Base-by-base conservation (phyloP, 2,113 vertebrate genomes). In the Dascyllus trimaculatus region DNA sequence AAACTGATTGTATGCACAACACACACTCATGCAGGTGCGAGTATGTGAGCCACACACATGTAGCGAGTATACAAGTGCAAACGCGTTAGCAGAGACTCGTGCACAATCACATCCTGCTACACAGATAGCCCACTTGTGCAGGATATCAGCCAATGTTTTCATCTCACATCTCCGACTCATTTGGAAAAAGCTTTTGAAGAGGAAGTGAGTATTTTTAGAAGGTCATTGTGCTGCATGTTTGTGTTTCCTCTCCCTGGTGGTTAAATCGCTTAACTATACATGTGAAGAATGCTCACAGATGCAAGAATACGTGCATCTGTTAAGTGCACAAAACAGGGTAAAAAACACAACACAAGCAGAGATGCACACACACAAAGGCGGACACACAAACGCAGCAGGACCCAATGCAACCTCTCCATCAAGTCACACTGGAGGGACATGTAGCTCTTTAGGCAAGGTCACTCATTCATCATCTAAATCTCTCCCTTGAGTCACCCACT, bases 391-490 rank as follows among this genome's bases (percentile, higher is more conserved):
- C 38, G 58, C 65, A 78, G 71, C 71, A 78, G 61, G 75, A 81
- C 66, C 32, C 71, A 62, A 54, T 4, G 29, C 71, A 88, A 81
- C 82, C 78, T 82, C 76, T 84, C 77, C 69, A 79, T 92, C 74
- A 85, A 80, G 64, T 72, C 13, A 13, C 67, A 80, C 85, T 68
- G 64, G 48, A 82, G 86, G 74, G 88, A 82, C 89, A 75, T 81
- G 51, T 67, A 85, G 70, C 85, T 88, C 88, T 88, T 91, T 79
- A 78, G 88, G 84, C 92, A 90, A 91, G 91, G 91, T 93, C 91
- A 91, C 68, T 89, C 90, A 85, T 92, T 88, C 78, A 90, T 93
- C 89, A 90, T 88, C 78, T 64, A 74, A 85, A 82, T 87, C 82
- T 93, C 72, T 77, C 52, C 54, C 73, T 35, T 25, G 26, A 48